These are phyloP conservation scores for Sisor rabdophorus DNA, from an alignment of 2,113 vertebrate genomes.

Conservation along the genomic window DNA sequence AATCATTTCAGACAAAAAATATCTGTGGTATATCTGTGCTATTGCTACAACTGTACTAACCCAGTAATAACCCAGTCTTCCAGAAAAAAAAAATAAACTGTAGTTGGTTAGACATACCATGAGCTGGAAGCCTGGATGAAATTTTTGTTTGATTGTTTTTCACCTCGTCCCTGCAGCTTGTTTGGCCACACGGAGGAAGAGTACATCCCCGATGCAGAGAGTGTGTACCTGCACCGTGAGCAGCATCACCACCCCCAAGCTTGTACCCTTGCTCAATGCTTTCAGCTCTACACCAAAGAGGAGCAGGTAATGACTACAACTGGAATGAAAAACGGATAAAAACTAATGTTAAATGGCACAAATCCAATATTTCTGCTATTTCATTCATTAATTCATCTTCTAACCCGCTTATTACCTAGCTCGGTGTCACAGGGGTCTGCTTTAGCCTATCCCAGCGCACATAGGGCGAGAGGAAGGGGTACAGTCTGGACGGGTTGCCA, in stretches of 20 bases:
- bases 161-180: slow-evolving; percentile 69
- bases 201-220: slow-evolving; percentile 93
- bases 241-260: slow-evolving; percentile 93
- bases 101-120: not conserved
- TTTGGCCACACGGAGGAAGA: slow-evolving; percentile 93
- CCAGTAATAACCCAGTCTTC: not conserved
- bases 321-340: not conserved
- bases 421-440: no score
- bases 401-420: no score
- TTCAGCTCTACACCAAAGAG: slow-evolving; percentile 99
- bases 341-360: slow-evolving; percentile 11
- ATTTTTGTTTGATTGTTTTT: slow-evolving; percentile 29
- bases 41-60: not conserved
- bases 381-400: no score
- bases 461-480: no score
- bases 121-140: not conserved
- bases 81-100: not conserved
- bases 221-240: slow-evolving; percentile 88
- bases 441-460: no score
- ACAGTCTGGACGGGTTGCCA: no score
- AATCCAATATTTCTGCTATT: slow-evolving; percentile 45
- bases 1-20: not conserved
- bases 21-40: not conserved
- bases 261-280: slow-evolving; percentile 95
- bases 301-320: slow-evolving; percentile 77